phyloP scores from a whole-genome alignment of 2,113 vertebrate species.

The Corydoras sp. region DNA sequence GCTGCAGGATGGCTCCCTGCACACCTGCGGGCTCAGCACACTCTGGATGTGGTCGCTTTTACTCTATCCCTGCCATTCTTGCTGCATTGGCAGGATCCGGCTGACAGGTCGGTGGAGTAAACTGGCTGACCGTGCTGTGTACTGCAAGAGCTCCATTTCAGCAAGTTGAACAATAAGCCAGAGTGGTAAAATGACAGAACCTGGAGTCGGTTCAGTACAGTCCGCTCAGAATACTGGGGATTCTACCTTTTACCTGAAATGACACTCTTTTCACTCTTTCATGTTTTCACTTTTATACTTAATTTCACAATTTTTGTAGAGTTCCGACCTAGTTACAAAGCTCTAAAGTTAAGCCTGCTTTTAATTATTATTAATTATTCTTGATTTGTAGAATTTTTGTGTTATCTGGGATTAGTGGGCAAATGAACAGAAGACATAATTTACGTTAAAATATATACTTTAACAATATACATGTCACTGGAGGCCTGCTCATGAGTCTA shows the following conservation, averaged over 20 bases:
- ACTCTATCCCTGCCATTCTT: constrained; percentile 42
- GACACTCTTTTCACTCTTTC: too few species aligned
- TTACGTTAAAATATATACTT: too few species aligned
- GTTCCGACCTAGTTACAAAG: too few species aligned
- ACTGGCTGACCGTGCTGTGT: constrained; percentile 48
- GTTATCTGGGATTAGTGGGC: too few species aligned
- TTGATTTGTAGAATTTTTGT: too few species aligned
- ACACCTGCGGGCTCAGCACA: background rate
- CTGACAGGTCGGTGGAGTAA: constrained; percentile 63
- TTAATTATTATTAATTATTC: too few species aligned
- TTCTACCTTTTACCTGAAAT: background rate
- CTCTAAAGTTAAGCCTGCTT: too few species aligned
- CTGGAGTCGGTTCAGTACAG: background rate
- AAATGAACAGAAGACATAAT: too few species aligned
- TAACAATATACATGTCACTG: too few species aligned
- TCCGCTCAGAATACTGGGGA: background rate
- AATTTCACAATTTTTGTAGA: too few species aligned
- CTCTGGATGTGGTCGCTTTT: background rate
- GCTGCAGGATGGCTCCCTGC: background rate
- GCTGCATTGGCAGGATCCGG: constrained; percentile 63
- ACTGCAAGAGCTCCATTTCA: constrained; percentile 7
- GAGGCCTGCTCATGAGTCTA: too few species aligned
- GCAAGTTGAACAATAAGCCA: background rate
- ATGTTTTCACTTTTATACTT: too few species aligned
- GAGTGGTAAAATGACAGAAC: background rate